A percentile compares a stretch with the other conserved stretches of the same genome.
phyloP scores from a whole-genome alignment of 2,888 invertebrate species.

The Apodemia zela region DNA sequence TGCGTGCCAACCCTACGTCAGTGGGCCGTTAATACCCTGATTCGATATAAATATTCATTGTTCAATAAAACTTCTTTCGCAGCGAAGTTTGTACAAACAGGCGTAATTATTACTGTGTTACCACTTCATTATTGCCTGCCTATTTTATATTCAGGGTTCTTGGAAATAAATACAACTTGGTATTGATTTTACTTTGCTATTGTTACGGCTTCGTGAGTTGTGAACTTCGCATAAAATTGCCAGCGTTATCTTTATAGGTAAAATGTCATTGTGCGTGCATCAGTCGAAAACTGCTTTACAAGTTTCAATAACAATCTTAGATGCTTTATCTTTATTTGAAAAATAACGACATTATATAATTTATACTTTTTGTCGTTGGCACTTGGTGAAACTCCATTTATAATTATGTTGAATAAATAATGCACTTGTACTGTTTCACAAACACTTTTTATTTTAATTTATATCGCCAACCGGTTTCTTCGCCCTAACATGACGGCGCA shows the following conservation, averaged over 20 bases:
- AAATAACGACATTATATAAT: too few relatives aligned
- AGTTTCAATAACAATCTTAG: too few relatives aligned
- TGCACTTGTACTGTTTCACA: too few relatives aligned
- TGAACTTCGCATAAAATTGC: background rate
- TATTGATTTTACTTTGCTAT: slow-evolving; percentile 2
- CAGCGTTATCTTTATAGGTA: background rate
- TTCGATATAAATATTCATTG: slow-evolving; percentile 37
- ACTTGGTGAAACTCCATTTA: too few relatives aligned
- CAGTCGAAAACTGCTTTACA: too few relatives aligned
- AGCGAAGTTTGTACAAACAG: slow-evolving; percentile 28
- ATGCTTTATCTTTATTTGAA: too few relatives aligned
- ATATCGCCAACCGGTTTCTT: too few relatives aligned
- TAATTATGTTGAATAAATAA: too few relatives aligned
- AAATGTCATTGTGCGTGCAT: background rate
- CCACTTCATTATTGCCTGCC: slow-evolving; percentile 7
- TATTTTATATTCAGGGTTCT: slow-evolving; percentile 8
- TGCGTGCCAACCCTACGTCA: slow-evolving; percentile 23
- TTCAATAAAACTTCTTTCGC: slow-evolving; percentile 30
- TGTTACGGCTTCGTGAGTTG: background rate
- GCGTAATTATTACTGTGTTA: slow-evolving; percentile 11
- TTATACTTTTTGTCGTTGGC: too few relatives aligned
- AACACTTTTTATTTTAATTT: too few relatives aligned
- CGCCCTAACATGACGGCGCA: too few relatives aligned
- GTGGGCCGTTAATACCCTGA: slow-evolving; percentile 34
- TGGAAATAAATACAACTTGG: background rate